Evolutionary conservation across 2,113 vertebrate species (phyloP).

Genomic region (Syngnathus scovelli): DNA sequence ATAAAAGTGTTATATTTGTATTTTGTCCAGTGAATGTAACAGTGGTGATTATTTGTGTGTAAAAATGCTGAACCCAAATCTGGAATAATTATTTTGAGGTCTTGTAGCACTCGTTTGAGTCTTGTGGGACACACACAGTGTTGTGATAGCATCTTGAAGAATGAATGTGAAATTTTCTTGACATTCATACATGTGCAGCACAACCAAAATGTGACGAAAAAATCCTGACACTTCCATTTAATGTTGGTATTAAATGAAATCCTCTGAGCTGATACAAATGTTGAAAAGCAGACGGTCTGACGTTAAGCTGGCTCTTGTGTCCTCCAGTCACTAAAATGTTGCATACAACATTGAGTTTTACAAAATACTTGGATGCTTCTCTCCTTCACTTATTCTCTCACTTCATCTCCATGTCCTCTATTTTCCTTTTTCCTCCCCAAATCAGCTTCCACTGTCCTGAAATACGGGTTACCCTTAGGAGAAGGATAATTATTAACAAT

Average conservation of each 20-base stretch:
- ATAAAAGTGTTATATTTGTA: too few relatives aligned
- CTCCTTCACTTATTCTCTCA: not conserved
- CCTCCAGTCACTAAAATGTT: slow-evolving; percentile 33
- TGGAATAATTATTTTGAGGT: not conserved
- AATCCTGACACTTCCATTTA: slow-evolving; percentile 28
- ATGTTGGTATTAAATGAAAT: slow-evolving; percentile 55
- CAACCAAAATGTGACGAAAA: slow-evolving; percentile 14
- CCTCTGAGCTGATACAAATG: slow-evolving; percentile 57
- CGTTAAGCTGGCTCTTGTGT: slow-evolving; percentile 65
- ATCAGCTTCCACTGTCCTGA: slow-evolving; percentile 59
- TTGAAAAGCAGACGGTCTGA: slow-evolving; percentile 63
- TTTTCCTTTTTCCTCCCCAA: slow-evolving; percentile 31
- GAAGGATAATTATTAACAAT: slow-evolving; percentile 73
- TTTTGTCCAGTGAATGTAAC: too few relatives aligned
- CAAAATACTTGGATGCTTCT: slow-evolving; percentile 27
- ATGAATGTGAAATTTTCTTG: slow-evolving; percentile 4
- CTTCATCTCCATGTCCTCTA: slow-evolving; percentile 16
- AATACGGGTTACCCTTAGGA: slow-evolving; percentile 64
- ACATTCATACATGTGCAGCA: slow-evolving; percentile 26
- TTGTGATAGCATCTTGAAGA: slow-evolving; percentile 7
- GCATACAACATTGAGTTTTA: slow-evolving; percentile 54
- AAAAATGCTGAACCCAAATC: not conserved
- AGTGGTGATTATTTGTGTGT: not conserved
- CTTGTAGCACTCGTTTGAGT: not conserved
- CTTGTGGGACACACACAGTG: not conserved